Percentiles rank a stretch among this genome's conserved stretches.
These are phyloP conservation scores for Drosophila birchii DNA, from an alignment of 2,888 invertebrate genomes.

Conservation along the genomic window DNA sequence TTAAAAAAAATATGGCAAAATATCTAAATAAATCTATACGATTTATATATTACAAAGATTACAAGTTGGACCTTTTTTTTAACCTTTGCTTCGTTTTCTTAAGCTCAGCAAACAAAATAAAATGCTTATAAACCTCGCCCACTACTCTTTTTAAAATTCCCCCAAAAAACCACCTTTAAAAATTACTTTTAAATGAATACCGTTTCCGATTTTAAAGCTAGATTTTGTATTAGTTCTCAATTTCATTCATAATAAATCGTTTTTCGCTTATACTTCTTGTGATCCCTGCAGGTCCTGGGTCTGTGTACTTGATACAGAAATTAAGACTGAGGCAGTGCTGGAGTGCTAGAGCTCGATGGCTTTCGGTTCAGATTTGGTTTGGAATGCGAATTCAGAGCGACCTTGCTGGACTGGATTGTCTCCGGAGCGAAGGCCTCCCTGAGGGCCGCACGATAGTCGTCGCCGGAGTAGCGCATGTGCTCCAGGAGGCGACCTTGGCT, in stretches of 20 bases:
- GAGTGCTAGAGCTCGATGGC: too few relatives aligned
- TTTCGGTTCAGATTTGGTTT: background rate
- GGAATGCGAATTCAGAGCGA: background rate
- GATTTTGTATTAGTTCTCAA: background rate
- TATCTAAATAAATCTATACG: too few relatives aligned
- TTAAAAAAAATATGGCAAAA: too few relatives aligned
- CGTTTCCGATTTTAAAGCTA: too few relatives aligned
- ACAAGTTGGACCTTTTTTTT: too few relatives aligned
- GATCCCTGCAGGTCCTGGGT: background rate
- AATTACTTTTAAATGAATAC: background rate
- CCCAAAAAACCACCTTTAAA: background rate
- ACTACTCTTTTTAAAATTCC: too few relatives aligned
- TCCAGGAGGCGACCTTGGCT: constrained; percentile 51
- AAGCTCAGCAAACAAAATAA: too few relatives aligned
- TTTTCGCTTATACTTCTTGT: too few relatives aligned
- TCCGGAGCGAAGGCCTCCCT: constrained; percentile 29
- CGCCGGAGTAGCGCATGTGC: constrained; percentile 57
- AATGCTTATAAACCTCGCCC: too few relatives aligned
- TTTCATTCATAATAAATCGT: background rate
- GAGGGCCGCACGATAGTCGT: constrained; percentile 57
- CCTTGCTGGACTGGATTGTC: background rate
- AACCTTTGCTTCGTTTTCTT: too few relatives aligned
- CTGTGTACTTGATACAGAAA: background rate
- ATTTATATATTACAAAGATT: too few relatives aligned
- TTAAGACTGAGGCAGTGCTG: background rate